These are phyloP conservation scores for Geodia barretti DNA, from an alignment of 37 sponge, comb jelly and placozoan species.

Conservation along the genomic window DNA sequence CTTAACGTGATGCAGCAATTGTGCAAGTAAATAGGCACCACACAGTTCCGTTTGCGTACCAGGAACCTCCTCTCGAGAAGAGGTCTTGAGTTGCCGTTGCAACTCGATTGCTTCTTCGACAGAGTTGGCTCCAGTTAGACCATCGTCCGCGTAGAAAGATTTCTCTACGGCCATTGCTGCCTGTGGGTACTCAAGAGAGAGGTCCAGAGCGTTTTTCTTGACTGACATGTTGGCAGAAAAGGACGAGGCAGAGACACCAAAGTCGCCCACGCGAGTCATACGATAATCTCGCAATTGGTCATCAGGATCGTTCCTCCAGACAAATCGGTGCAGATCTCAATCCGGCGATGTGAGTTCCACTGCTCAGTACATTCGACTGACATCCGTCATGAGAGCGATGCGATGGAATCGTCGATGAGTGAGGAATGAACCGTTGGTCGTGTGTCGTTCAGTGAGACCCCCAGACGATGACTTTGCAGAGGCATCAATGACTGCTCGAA, in stretches of 20 bases:
- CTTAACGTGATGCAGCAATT: constrained; percentile 8
- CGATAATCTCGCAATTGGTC: no score
- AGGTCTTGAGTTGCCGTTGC: constrained; percentile 7
- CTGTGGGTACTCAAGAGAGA: not conserved
- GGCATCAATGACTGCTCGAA: constrained; percentile 43
- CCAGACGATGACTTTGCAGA: no score
- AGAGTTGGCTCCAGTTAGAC: constrained; percentile 28
- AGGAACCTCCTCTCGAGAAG: not conserved
- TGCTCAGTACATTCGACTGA: no score
- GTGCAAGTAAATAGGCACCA: constrained; percentile 19
- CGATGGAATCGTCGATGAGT: no score
- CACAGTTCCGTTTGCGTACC: no score
- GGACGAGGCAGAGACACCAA: constrained; percentile 14
- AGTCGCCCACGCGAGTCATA: constrained; percentile 10
- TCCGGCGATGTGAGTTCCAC: no score
- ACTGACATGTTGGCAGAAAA: constrained; percentile 29
- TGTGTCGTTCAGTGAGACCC: no score
- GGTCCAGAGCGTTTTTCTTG: constrained; percentile 6
- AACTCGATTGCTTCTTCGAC: not conserved
- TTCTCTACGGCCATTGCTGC: constrained; percentile 14
- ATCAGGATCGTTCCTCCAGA: no score
- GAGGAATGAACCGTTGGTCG: no score
- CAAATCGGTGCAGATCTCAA: no score
- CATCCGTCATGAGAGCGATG: no score
- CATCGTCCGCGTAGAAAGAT: constrained; percentile 31